phyloP scores from a whole-genome alignment of 2,888 invertebrate genomes.

The Creontiades dilutus region DNA sequence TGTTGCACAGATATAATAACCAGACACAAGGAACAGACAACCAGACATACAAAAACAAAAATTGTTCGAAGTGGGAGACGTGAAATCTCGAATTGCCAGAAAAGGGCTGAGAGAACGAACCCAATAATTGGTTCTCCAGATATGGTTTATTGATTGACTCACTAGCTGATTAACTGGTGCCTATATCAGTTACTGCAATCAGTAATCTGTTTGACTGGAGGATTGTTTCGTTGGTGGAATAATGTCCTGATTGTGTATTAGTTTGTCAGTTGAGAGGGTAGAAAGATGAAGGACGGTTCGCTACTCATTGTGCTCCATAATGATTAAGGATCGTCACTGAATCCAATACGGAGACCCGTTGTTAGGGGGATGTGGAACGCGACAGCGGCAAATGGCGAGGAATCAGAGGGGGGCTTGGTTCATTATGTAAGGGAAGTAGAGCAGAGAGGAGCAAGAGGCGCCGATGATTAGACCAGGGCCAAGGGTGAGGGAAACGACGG shows the following conservation, averaged over 20 bases:
- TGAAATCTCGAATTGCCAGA: no score
- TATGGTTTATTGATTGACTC: no score
- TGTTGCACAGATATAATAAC: no score
- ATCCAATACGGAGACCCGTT: neutral
- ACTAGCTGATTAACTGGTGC: no score
- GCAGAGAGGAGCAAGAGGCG: neutral
- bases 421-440: neutral
- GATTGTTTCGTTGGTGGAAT: neutral
- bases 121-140: no score
- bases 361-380: neutral
- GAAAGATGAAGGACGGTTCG: neutral
- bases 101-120: no score
- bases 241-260: neutral
- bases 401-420: neutral
- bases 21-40: no score
- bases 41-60: no score
- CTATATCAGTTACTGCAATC: no score
- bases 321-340: neutral
- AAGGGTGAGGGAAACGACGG: neutral
- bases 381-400: neutral
- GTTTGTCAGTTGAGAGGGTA: neutral
- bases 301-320: neutral
- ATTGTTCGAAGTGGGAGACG: no score
- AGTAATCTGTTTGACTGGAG: neutral
- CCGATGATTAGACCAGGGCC: neutral